phyloP scores from a whole-genome alignment of 2,888 invertebrate genomes.

The Octodonta nipae region DNA sequence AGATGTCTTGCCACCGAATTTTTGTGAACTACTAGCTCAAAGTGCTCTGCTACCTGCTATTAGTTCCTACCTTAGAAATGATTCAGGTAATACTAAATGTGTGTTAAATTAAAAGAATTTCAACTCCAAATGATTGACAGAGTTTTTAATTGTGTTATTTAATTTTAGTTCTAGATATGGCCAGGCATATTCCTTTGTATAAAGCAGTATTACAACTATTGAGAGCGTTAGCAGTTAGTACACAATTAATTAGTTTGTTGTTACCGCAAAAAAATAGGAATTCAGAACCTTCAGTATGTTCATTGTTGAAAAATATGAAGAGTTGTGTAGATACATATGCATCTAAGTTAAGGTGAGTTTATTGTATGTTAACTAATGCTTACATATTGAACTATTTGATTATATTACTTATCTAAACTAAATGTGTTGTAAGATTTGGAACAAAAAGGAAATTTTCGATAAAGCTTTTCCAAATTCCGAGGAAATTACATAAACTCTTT shows the following conservation, averaged over 20 bases:
- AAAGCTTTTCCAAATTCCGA: no score
- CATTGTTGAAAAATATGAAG: constrained; percentile 74
- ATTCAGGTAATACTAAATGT: constrained; percentile 75
- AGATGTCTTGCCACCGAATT: constrained; percentile 48
- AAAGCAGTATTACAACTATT: constrained; percentile 70
- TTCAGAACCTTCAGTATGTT: constrained; percentile 52
- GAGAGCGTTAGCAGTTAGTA: constrained; percentile 57
- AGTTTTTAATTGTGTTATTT: constrained; percentile 49
- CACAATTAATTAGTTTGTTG: constrained; percentile 45
- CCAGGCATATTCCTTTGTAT: constrained; percentile 89
- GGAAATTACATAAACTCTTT: no score
- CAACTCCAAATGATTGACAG: no score
- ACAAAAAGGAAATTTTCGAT: no score
- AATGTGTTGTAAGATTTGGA: no score
- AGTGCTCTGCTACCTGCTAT: constrained; percentile 79
- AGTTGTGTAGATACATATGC: constrained; percentile 85
- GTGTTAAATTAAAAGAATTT: background rate
- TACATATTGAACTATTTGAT: constrained; percentile 46
- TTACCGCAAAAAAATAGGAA: constrained; percentile 39
- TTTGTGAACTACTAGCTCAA: constrained; percentile 62
- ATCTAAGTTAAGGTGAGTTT: constrained; percentile 58
- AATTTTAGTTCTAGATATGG: constrained; percentile 80
- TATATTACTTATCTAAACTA: constrained; percentile 68
- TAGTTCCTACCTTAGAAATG: constrained; percentile 82
- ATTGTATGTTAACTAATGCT: constrained; percentile 39